These are phyloP conservation scores for Xestia c-nigrum DNA, from an alignment of 2,888 invertebrate genomes.

Conservation along the genomic window DNA sequence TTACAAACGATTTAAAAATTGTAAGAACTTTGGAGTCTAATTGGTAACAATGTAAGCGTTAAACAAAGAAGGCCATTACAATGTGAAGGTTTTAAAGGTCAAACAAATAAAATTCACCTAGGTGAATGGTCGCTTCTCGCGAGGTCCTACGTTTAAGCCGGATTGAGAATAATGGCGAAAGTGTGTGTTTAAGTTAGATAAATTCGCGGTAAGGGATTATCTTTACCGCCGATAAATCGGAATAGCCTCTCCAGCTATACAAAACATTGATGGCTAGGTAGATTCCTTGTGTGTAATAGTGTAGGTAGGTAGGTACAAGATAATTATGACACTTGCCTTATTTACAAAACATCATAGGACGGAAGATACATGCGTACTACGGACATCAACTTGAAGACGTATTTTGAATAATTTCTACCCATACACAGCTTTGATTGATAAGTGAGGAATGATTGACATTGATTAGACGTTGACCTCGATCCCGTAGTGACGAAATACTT, in stretches of 20 bases:
- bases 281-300: neutral
- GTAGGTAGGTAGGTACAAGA: neutral
- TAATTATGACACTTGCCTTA: constrained; percentile 17
- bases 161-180: constrained; percentile 48
- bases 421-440: constrained; percentile 35
- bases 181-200: constrained; percentile 34
- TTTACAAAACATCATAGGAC: constrained; percentile 16
- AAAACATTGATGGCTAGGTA: neutral
- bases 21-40: constrained; percentile 29
- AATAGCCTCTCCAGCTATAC: constrained; percentile 16
- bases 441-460: constrained; percentile 48
- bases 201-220: constrained; percentile 47
- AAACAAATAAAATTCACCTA: constrained; percentile 38
- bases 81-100: constrained; percentile 46
- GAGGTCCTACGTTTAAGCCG: constrained; percentile 33
- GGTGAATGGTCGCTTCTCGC: constrained; percentile 28
- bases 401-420: constrained; percentile 34
- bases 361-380: neutral
- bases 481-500: constrained; percentile 32
- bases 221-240: constrained; percentile 33
- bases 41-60: constrained; percentile 44
- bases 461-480: constrained; percentile 46
- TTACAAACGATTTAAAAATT: constrained; percentile 24
- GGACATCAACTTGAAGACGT: constrained; percentile 19
- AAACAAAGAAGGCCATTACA: constrained; percentile 38